These are phyloP conservation scores for Antheraea assamensis DNA, from an alignment of 2,888 invertebrate genomes.

Conservation along the genomic window DNA sequence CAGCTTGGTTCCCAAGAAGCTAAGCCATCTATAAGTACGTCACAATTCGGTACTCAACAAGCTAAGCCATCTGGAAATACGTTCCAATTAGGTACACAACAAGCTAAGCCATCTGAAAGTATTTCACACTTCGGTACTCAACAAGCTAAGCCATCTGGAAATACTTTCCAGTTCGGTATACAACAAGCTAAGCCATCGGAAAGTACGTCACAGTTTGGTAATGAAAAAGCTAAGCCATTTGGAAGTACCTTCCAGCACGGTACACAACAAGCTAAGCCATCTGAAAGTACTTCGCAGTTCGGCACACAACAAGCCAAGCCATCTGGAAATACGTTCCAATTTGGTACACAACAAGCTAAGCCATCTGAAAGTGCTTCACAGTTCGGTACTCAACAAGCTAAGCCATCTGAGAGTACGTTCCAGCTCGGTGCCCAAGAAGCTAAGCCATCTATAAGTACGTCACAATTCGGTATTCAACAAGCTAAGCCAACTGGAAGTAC, in stretches of 20 bases:
- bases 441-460: neutral
- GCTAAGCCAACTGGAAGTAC: neutral
- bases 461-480: neutral
- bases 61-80: constrained; percentile 12
- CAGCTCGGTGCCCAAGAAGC: neutral
- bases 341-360: too few species aligned
- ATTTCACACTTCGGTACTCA: too few species aligned
- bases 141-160: constrained; percentile 21
- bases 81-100: neutral
- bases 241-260: too few species aligned
- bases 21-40: constrained; percentile 28
- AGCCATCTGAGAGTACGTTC: neutral
- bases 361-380: too few species aligned
- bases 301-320: too few species aligned
- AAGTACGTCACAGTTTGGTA: neutral
- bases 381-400: neutral
- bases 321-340: too few species aligned
- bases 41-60: constrained; percentile 26
- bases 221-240: neutral
- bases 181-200: constrained; percentile 21
- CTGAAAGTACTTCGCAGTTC: too few species aligned
- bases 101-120: neutral
- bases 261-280: too few species aligned
- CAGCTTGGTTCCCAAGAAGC: constrained; percentile 24
- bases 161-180: constrained; percentile 27